These are phyloP conservation scores for Drosophila ficusphila DNA, from an alignment of 1,140 invertebrate species.

Conservation along the genomic window DNA sequence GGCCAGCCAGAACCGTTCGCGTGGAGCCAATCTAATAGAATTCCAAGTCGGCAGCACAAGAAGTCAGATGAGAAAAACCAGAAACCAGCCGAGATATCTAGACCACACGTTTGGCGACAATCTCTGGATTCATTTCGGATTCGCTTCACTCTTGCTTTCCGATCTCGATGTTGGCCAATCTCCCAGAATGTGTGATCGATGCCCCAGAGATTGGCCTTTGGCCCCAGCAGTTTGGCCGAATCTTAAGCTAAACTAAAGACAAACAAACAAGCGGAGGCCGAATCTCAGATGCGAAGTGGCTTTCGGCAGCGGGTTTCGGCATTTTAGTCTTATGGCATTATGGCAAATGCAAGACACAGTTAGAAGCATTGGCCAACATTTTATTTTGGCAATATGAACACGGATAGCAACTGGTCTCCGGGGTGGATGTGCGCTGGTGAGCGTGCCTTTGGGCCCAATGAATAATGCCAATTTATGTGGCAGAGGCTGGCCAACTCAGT, in stretches of 20 bases:
- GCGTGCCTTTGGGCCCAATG: conserved; percentile 48
- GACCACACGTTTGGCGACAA: conserved; percentile 19
- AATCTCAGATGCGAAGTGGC: conserved; percentile 41
- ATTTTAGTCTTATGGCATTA: no score
- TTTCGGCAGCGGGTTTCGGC: no score
- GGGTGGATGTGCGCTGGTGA: conserved; percentile 35
- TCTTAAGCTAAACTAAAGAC: conserved; percentile 20
- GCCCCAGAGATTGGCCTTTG: conserved; percentile 44
- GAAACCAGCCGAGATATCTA: conserved; percentile 37
- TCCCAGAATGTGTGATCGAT: conserved; percentile 32
- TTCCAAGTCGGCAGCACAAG: conserved; percentile 22
- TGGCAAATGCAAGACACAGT: conserved; percentile 69
- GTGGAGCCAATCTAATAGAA: conserved; percentile 47
- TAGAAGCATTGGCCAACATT: conserved; percentile 73
- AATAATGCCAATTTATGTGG: conserved; percentile 71
- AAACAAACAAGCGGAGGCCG: conserved; percentile 53
- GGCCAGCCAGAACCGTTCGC: conserved; percentile 55
- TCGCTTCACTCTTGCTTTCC: conserved; percentile 20
- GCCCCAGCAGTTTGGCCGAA: conserved; percentile 22
- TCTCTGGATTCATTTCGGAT: conserved; percentile 1
- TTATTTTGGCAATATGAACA: conserved; percentile 37
- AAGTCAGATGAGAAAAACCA: conserved; percentile 51
- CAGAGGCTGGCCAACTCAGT: conserved; percentile 28
- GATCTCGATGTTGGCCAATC: conserved; percentile 19
- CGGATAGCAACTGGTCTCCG: conserved; percentile 34